Evolutionary conservation across 2,888 invertebrate species (phyloP).

Genomic region (Lithosia quadra): DNA sequence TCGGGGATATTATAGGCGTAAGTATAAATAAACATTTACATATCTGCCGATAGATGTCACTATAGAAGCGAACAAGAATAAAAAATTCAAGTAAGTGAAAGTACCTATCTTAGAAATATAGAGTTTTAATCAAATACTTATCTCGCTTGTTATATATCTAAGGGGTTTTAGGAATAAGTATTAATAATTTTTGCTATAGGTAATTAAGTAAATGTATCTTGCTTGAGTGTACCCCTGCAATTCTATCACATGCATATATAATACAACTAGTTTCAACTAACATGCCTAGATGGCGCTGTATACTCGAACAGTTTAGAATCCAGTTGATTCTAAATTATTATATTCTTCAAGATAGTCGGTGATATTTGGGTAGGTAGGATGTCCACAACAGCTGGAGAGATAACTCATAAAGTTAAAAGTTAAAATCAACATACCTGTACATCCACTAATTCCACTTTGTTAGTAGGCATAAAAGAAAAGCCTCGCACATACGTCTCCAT

Average conservation of each 20-base stretch:
- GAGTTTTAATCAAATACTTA: too few relatives aligned
- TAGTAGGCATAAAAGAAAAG: constrained; percentile 74
- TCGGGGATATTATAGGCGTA: too few relatives aligned
- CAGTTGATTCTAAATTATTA: too few relatives aligned
- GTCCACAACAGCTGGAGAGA: not conserved
- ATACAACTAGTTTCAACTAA: not conserved
- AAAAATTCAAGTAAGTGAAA: too few relatives aligned
- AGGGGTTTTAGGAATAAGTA: not conserved
- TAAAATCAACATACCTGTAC: constrained; percentile 62
- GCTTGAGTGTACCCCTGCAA: too few relatives aligned
- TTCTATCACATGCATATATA: too few relatives aligned
- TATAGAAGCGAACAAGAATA: not conserved
- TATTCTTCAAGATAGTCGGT: not conserved
- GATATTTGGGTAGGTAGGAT: not conserved
- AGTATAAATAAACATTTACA: not conserved
- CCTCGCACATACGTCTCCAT: constrained; percentile 73
- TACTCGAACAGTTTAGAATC: not conserved
- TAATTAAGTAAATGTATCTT: too few relatives aligned
- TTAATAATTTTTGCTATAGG: too few relatives aligned
- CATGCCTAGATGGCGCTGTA: not conserved
- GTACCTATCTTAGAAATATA: not conserved
- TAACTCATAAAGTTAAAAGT: not conserved
- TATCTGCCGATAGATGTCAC: not conserved
- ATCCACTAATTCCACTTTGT: constrained; percentile 56
- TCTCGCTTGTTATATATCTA: too few relatives aligned